Conservation (phyloP, 2,113 vertebrate species). For the Anhinga rufa region DNA sequence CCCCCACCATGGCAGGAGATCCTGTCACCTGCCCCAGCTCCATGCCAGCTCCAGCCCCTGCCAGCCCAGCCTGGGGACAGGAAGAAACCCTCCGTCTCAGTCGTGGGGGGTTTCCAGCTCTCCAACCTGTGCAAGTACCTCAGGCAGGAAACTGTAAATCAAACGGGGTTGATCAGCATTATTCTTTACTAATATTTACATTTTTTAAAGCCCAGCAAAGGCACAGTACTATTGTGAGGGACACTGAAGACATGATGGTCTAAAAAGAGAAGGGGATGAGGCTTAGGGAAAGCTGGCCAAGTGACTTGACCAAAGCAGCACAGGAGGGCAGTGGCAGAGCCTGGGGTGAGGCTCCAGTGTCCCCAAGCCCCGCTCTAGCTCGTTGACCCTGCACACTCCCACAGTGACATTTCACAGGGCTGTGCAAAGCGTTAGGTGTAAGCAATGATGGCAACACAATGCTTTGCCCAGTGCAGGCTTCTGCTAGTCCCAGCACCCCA, state of each 20-base stretch:
- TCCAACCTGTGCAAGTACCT: not conserved
- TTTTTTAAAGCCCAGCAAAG: not conserved
- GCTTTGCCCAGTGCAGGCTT: not conserved
- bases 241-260: not conserved
- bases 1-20: not conserved
- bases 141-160: not conserved
- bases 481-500: not conserved
- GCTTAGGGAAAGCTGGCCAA: not conserved
- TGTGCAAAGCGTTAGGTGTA: too few relatives aligned
- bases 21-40: not conserved
- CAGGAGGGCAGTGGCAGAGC: rapidly evolving
- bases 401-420: not conserved
- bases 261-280: not conserved
- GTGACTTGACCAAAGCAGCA: not conserved
- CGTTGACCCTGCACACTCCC: not conserved
- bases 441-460: not conserved
- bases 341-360: not conserved
- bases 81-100: not conserved
- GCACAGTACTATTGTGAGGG: not conserved
- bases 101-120: not conserved
- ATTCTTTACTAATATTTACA: not conserved
- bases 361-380: not conserved
- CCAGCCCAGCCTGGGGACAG: not conserved
- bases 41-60: rapidly evolving
- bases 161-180: not conserved